Base-by-base conservation (phyloP, 2,797 vertebrate genomes). In the Poeciliopsis turneri region DNA sequence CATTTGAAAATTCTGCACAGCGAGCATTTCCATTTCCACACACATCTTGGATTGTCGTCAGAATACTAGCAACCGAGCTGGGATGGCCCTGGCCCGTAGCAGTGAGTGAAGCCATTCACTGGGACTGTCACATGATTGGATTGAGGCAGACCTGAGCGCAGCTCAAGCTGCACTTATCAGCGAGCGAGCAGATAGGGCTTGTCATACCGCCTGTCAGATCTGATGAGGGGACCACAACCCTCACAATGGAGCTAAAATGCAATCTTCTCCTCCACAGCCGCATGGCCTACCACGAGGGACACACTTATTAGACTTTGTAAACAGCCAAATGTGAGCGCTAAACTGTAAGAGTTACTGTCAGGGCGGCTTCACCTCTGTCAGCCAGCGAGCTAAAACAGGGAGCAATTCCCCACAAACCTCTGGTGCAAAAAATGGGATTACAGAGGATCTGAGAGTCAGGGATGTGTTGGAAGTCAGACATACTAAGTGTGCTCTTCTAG, bases 161-260 rank as follows among this genome's bases (percentile, higher is more conserved):
- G 88, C 84, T 90, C 80, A 77, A 90, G 89, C 88, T 78, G 83
- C 92, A 95, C 94, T 96, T 95, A 96, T 95, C 95, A 95, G 94
- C 92, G 86, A 75, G 87, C 88, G 90, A 92, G 93, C 94, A 95
- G 94, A 95, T 95, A 94, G 91, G 90, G 89, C 91, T 94, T 95
- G 95, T 95, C 95, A 95, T 94, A 94, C 89, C 77, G 92, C 86
- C 93, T 94, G 94, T 95, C 88, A 93, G 90, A 95, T 95, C 94
- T 92, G 94, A 95, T 95, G 93, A 94, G 90, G 89, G 88, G 89
- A 90, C 93, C 85, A 86, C 78, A 84, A 88, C 82, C 87, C 91
- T 91, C 90, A 95, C 95, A 95, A 94, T 95, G 88, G 89, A 91
- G 91, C 93, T 92, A 93, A 94, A 95, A 95, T 94, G 90, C 90